Conservation (phyloP, 2,888 invertebrate genomes). For the Melipona beecheii region DNA sequence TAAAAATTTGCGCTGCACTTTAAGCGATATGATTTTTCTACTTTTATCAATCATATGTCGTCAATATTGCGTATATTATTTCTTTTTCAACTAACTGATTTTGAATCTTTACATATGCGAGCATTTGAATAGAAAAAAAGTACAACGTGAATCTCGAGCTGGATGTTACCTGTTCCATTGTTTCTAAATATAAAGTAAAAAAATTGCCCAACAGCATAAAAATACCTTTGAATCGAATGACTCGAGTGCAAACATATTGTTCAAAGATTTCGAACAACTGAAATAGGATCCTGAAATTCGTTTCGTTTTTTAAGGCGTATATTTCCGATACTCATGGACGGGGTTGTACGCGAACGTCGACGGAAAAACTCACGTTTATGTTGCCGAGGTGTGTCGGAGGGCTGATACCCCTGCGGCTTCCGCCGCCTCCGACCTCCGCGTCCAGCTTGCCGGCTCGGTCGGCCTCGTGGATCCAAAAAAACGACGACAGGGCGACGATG, state of each 20-base stretch:
- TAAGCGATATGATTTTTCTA: too few relatives aligned
- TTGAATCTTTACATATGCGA: too few relatives aligned
- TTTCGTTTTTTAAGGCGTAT: neutral
- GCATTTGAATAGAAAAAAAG: too few relatives aligned
- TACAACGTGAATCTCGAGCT: too few relatives aligned
- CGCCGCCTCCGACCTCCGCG: slow-evolving; percentile 81
- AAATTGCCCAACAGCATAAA: too few relatives aligned
- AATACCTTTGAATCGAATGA: too few relatives aligned
- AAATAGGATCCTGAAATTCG: neutral
- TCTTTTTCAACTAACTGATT: too few relatives aligned
- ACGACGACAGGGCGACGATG: neutral
- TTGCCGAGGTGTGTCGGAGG: slow-evolving; percentile 79
- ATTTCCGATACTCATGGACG: neutral
- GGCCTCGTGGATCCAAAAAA: slow-evolving; percentile 40
- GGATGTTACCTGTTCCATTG: too few relatives aligned
- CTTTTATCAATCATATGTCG: too few relatives aligned
- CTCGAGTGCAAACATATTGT: neutral
- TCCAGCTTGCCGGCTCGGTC: slow-evolving; percentile 79
- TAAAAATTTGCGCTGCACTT: too few relatives aligned
- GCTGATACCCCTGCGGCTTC: slow-evolving; percentile 81
- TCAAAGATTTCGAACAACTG: neutral
- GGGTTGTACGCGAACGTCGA: neutral
- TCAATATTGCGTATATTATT: too few relatives aligned
- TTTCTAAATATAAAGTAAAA: too few relatives aligned
- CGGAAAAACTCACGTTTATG: slow-evolving; percentile 79